Evolutionary conservation across 2,888 invertebrate genomes (phyloP).

Genomic region (Leptarthrus brevirostris): DNA sequence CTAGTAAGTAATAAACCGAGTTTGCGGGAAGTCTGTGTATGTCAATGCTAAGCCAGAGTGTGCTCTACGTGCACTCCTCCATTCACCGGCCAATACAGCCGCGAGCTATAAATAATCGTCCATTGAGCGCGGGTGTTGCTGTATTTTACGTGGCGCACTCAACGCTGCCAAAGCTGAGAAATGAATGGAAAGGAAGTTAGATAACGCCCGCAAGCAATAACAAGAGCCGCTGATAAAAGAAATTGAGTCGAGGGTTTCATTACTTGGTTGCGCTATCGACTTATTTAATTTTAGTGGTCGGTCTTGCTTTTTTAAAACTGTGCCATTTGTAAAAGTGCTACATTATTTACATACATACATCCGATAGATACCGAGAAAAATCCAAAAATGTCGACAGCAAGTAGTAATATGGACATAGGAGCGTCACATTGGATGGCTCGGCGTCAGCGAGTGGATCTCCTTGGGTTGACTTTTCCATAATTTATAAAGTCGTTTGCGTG

Average conservation of each 20-base stretch:
- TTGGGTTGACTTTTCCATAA: conserved; percentile 34
- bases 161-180: conserved; percentile 30
- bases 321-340: conserved; percentile 31
- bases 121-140: conserved; percentile 47
- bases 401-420: conserved; percentile 39
- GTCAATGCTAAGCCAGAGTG: background rate
- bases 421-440: conserved; percentile 33
- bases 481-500: conserved; percentile 13
- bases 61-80: conserved; percentile 22
- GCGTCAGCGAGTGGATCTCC: conserved; percentile 40
- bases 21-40: background rate
- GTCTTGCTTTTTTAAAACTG: background rate
- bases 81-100: conserved; percentile 11
- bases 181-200: conserved; percentile 49
- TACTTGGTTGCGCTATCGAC: conserved; percentile 8
- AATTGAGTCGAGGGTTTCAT: conserved; percentile 10
- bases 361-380: conserved; percentile 9
- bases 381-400: conserved; percentile 12
- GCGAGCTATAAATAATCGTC: conserved; percentile 38
- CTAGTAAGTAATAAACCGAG: background rate
- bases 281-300: background rate
- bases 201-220: conserved; percentile 36
- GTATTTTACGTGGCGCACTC: conserved; percentile 33
- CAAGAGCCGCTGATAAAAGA: conserved; percentile 22
- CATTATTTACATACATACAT: background rate